Base-by-base conservation (phyloP, 2,888 invertebrate species). In the Torymus aiolomorphi region DNA sequence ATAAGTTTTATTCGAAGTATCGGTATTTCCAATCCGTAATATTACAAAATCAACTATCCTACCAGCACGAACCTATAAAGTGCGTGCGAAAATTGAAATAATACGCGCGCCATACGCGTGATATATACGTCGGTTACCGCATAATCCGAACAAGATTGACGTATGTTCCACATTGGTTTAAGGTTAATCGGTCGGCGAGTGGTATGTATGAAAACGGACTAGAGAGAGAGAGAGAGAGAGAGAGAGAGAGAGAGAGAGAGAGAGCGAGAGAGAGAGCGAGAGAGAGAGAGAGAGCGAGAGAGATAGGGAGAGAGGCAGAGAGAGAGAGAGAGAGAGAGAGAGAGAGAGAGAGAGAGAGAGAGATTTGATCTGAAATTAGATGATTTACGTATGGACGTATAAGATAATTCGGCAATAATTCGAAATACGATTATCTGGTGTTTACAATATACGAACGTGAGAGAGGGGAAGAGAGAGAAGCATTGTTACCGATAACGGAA, bases 351-450 rank as follows among this genome's bases (percentile, higher is more conserved):
- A 51, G 49, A 11, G 24, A 5, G 16, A 16, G 61, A 67, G 49
- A 18, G 80, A 76, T 80, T 80, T 67, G 67, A 80, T 56, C 67
- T 16, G 76, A 76, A 76, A 67, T 69, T 71, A 13, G 24, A 57
- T 74, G 61, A 74, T 80, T 73, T 80, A 83, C 78, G 76, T 74
- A 76, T 18, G 69, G 67, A 71, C 54, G 65, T 75, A 77, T 20
- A 20, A 20, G 67, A 71, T 54, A 54, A 70, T 66, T 59, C 82
- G 70, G 67, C 63, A 69, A 82, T 80, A 78, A 80, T 80, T 71
- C 61, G 66, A 57, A 77, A 61, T 42, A 54, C 56, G 61, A 77
- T 78, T 75, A 78, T 74, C 75, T 61, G 77, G 31, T 31, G 2
- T 31, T 31, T 3, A 31, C 31, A 31, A 31, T 31, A 31, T 31